Conservation (phyloP, 2,113 vertebrate genomes). For the Regulus satrapa region DNA sequence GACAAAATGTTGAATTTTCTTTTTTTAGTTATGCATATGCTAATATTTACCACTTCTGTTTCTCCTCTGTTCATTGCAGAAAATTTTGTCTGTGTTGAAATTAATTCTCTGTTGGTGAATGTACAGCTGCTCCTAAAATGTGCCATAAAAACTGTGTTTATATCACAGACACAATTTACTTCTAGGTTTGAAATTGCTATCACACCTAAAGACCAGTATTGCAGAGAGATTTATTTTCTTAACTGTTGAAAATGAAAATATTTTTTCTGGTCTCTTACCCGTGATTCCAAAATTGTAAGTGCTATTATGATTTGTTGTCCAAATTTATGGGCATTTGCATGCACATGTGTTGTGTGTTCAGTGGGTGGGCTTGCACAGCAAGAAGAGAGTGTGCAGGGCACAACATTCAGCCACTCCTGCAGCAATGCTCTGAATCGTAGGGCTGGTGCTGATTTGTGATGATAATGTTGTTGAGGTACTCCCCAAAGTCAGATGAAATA, state of each 20-base stretch:
- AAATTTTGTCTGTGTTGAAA: not conserved
- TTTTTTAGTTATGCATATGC: not conserved
- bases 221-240: not conserved
- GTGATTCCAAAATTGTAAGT: not conserved
- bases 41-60: not conserved
- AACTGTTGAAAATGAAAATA: not conserved
- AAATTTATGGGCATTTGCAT: rapidly evolving
- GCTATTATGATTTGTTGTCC: not conserved
- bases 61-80: not conserved
- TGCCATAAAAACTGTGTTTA: not conserved
- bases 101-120: not conserved
- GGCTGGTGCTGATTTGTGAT: not conserved
- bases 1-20: not conserved
- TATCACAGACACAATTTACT: not conserved
- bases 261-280: not conserved
- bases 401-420: not conserved
- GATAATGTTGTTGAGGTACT: not conserved
- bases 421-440: not conserved
- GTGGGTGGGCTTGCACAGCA: not conserved
- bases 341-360: not conserved
- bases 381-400: not conserved
- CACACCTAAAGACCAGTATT: not conserved
- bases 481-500: not conserved
- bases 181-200: not conserved
- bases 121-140: not conserved